Percentiles rank a stretch among this genome's conserved stretches.
Evolutionary conservation across 2,797 vertebrate genomes (phyloP).

Genomic region (Anguilla marmorata): DNA sequence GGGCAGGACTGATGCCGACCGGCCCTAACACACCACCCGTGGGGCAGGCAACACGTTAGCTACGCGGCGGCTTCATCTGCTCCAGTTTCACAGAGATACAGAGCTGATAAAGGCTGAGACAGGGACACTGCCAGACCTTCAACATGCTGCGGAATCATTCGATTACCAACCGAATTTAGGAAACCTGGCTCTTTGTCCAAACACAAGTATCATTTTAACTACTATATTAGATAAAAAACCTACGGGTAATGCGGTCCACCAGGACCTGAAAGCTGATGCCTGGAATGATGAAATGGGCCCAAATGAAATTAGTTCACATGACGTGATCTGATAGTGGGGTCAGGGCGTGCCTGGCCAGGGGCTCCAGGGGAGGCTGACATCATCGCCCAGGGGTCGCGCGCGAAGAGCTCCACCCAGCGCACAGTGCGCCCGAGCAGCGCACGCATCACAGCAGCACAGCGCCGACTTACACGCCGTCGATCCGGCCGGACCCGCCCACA

Average conservation of each 20-base stretch:
- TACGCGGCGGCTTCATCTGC: not conserved
- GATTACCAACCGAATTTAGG: not conserved
- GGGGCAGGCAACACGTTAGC: too few species aligned
- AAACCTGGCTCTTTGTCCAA: not conserved
- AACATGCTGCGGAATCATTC: not conserved
- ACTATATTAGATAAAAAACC: not conserved
- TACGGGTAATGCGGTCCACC: not conserved
- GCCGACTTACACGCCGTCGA: not conserved
- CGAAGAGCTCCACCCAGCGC: not conserved
- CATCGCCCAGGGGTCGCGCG: conserved; percentile 10
- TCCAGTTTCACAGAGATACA: not conserved
- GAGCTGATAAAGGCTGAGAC: not conserved
- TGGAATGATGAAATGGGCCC: not conserved
- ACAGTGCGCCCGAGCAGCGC: not conserved
- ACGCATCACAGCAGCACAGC: not conserved
- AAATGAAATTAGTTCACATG: not conserved
- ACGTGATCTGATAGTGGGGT: conserved; percentile 1
- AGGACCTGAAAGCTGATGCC: not conserved
- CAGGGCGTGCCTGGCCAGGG: conserved; percentile 23
- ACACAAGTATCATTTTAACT: not conserved
- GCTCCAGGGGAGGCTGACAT: conserved; percentile 25
- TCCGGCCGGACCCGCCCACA: not conserved
- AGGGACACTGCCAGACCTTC: not conserved
- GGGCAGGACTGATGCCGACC: not conserved
- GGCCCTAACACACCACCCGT: not conserved